Evolutionary conservation across 2,797 vertebrate genomes (phyloP), one percentile per base, ranked within the genome.

Genomic region (Huso huso): DNA sequence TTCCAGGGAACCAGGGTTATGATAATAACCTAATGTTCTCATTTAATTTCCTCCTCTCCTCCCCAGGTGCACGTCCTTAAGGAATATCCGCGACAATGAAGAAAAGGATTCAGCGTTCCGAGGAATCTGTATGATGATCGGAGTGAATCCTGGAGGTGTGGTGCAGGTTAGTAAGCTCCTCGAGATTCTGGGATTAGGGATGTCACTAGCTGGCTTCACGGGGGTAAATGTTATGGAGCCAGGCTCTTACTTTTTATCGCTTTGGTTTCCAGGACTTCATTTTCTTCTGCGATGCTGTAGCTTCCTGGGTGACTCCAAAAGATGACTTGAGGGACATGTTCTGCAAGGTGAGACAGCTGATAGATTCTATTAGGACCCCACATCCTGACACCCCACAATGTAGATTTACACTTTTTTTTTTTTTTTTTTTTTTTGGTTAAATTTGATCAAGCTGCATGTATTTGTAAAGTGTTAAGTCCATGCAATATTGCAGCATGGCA

Each of bases 101-200:
- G 95, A 97, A 81, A 97, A 97, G 77, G 95, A 97, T 75, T 97
- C 95, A 0, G 95, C 95, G 48, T 97, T 97, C 82, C 87, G 95
- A 0, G 95, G 95, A 64, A 97, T 97, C 79, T 97, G 95, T 67
- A 93, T 95, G 83, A 97, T 97, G 95, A 97, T 97, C 2, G 93
- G 93, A 1, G 95, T 94, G 68, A 97, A 96, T 73, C 95, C 94
- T 0, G 92, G 92, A 1, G 95, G 94, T 0, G 95, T 95, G 0
- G 93, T 97, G 69, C 94, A 96, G 93, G 94, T 94, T 74, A 77
- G 75, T 1, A 8, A 11, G 13, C 13, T 6, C 23, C 23, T 37
- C 23, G 23, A 4, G 23, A 37, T 37, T 37, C 23, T 4, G 2
- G 23, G 23, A 37, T 37, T 37, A 37, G 23, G 23, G 23, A 37